Evolutionary conservation across 2,113 vertebrate species (phyloP), one percentile per base, ranked within the genome.

Genomic region (Diadophis punctatus): DNA sequence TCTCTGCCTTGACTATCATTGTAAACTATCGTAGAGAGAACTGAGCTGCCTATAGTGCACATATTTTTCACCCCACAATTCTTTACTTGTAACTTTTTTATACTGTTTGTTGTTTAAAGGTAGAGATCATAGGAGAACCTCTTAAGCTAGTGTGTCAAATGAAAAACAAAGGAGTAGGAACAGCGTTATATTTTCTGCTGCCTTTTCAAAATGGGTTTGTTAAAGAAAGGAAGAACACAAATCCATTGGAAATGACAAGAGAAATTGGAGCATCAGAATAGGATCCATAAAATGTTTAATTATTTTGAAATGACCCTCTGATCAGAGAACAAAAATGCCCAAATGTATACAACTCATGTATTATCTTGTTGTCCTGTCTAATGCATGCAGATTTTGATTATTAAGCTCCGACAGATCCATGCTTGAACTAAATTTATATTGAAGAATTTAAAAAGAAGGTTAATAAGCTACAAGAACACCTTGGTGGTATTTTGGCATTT

Each of bases 21-120:
- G 95, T 56, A 96, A 94, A 91, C 86, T 93, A 94, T 89, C 63
- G 74, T 87, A 88, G 86, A 93, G 94, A 95, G 93, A 95, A 92
- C 92, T 63, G 93, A 94, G 88, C 84, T 93, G 93, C 91, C 92
- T 95, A 91, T 86, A 85, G 92, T 90, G 86, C 95, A 94, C 96
- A 93, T 55, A 88, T 92, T 92, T 94, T 68, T 68, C 94, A 90
- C 87, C 5, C 91, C 39, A 60, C 63, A 86, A 88, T 92, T 96
- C 95, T 95, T 96, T 93, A 94, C 93, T 90, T 96, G 89, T 92
- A 93, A 93, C 85, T 96, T 96, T 96, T 96, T 96, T 63, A 94
- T 93, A 92, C 93, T 92, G 53, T 91, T 95, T 97, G 92, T 93
- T 89, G 60, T 94, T 95, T 89, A 93, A 95, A 93, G n/a, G 63